phyloP scores from a whole-genome alignment of 2,888 invertebrate species.

The Trachelus tabidus region DNA sequence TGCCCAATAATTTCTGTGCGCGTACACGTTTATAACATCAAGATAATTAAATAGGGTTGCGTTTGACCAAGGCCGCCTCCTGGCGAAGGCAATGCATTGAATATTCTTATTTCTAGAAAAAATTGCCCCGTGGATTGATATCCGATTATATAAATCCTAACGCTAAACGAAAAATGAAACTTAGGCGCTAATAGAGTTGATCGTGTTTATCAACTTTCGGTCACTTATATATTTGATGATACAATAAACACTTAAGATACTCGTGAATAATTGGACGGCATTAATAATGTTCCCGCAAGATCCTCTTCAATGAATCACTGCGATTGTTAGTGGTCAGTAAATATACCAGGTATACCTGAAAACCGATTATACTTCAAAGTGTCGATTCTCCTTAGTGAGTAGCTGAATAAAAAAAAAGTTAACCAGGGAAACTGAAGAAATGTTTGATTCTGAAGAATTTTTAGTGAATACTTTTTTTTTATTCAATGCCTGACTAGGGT shows the following conservation, averaged over 20 bases:
- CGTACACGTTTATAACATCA: background rate
- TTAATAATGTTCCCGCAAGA: slow-evolving; percentile 62
- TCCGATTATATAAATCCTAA: background rate
- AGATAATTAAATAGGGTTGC: background rate
- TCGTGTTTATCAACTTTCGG: no score
- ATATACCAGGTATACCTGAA: background rate
- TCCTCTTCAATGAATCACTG: slow-evolving; percentile 51
- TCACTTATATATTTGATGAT: background rate
- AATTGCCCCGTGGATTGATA: background rate
- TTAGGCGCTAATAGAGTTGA: no score
- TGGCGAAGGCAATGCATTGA: background rate
- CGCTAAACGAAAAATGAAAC: no score
- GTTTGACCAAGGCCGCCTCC: background rate
- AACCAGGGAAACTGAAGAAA: background rate
- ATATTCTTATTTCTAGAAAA: background rate
- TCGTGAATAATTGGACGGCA: slow-evolving; percentile 51
- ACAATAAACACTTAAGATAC: background rate
- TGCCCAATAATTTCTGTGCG: background rate
- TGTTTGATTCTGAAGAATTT: background rate
- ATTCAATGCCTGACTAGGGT: background rate
- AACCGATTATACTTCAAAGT: background rate
- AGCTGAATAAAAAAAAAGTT: background rate
- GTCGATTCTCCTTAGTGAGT: background rate
- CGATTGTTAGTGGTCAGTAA: slow-evolving; percentile 33
- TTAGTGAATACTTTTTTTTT: background rate